A percentile compares a stretch with the other conserved stretches of the same genome.
phyloP scores from a whole-genome alignment of 1,140 invertebrate species.

The Spodoptera frugiperda region DNA sequence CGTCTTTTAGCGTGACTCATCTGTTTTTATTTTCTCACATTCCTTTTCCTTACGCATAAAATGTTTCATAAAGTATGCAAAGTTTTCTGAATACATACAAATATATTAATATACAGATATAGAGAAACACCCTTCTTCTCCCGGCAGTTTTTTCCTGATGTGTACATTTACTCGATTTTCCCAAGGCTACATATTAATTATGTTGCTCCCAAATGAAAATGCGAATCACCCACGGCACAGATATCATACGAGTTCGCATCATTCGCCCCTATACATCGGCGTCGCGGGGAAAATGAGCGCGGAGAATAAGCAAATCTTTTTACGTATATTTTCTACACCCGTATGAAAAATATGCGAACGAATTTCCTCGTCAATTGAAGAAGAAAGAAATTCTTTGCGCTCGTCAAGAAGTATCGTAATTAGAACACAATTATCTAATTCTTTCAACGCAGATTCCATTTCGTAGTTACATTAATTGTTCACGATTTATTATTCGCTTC shows the following conservation, averaged over 20 bases:
- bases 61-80: too few relatives aligned
- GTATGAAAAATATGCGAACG: neutral
- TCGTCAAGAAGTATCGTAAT: neutral
- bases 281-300: slow-evolving; percentile 3
- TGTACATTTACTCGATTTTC: slow-evolving; percentile 9
- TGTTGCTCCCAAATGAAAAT: slow-evolving; percentile 29
- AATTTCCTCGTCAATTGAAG: neutral
- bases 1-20: too few relatives aligned
- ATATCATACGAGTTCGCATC: neutral
- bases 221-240: slow-evolving; percentile 2
- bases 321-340: slow-evolving; percentile 2
- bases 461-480: too few relatives aligned
- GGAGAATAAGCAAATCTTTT: slow-evolving; percentile 19
- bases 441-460: neutral
- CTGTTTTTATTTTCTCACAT: too few relatives aligned
- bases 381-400: neutral
- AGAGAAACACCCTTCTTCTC: neutral
- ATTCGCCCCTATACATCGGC: neutral
- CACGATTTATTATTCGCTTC: neutral
- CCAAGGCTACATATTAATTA: slow-evolving; percentile 34
- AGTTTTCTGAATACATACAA: neutral
- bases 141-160: neutral
- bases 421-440: too few relatives aligned
- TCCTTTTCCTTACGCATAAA: too few relatives aligned
- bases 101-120: neutral